A percentile compares a stretch with the other conserved stretches of the same genome.
These are phyloP conservation scores for Thecocarcelia acutangulata DNA, from an alignment of 2,888 invertebrate genomes.

Conservation along the genomic window DNA sequence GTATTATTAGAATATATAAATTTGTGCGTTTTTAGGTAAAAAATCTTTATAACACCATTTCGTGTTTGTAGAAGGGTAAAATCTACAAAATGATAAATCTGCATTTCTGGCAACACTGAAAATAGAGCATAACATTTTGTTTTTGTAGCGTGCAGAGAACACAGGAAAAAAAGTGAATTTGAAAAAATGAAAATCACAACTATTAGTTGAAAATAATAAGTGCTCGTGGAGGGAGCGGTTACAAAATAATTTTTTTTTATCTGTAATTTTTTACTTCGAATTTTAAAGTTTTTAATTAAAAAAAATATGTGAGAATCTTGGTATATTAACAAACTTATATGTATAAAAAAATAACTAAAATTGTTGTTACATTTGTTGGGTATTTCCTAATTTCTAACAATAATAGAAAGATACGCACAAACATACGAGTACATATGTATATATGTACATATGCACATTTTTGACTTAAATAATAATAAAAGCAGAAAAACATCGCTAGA, in stretches of 20 bases:
- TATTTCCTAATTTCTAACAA: conserved; percentile 20
- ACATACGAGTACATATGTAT: background rate
- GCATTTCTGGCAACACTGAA: background rate
- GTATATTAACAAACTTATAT: no score
- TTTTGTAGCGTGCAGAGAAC: conserved; percentile 16
- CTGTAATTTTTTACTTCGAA: conserved; percentile 1
- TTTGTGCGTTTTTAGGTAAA: no score
- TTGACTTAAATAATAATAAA: background rate
- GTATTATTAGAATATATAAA: no score
- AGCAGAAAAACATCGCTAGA: background rate
- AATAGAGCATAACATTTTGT: background rate
- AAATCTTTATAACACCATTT: no score
- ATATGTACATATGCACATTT: no score
- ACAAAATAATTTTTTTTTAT: conserved; percentile 7
- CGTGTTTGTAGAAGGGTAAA: no score
- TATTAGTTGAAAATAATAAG: conserved; percentile 54
- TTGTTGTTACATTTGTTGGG: conserved; percentile 3
- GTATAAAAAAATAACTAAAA: conserved; percentile 1
- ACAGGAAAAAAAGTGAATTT: conserved; percentile 4
- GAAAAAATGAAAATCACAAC: conserved; percentile 29
- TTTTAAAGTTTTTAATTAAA: conserved; percentile 24
- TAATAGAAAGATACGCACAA: conserved; percentile 22
- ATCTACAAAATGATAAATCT: no score
- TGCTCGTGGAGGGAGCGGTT: conserved; percentile 51
- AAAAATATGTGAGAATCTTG: conserved; percentile 9